Base-by-base conservation (phyloP, 2,797 vertebrate genomes). In the Aphelocoma californica region DNA sequence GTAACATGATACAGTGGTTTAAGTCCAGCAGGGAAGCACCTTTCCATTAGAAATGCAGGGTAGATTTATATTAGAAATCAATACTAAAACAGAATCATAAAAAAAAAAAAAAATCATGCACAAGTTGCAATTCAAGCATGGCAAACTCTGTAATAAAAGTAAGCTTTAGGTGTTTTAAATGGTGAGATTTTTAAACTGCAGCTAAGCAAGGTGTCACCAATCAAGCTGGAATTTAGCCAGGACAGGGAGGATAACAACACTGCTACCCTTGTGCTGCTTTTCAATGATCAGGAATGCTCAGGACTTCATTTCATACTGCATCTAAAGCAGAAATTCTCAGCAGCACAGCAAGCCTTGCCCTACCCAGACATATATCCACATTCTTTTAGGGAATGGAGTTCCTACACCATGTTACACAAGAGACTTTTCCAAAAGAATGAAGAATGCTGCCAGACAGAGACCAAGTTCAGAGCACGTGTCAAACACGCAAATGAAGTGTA, bases 1-100 rank as follows among this genome's bases (percentile, higher is more conserved):
- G 95, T 56, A 95, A 97, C 64, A 38, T 3, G 74, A 96, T 89
- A 85, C 48, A 73, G 70, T 32, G 73, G 67, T 87, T 93, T 25
- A 83, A 84, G 80, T 48, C 88, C 54, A 71, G 71, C 56, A 77
- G 64, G 36, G 74, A 91, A 95, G 84, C 67, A 95, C 53, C 88
- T 85, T 84, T 95, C 86, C 74, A 69, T 86, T 86, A 87, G 75
- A 94, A 92, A 91, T 0, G 24, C 53, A 71, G 48, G 71, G 83
- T 80, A 92, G 60, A 77, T 87, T 88, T 85, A 64, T 66, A 73
- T 28, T 45, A 73, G 34, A 85, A 84, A 95, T 86, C 50, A 48
- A 66, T 73, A 92, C 36, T 73, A 74, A 88, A 89, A 36, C 36
- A 88, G 54, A 88, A 57, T 69, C 4, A 28, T 25, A 29, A 8